A percentile compares a stretch with the other conserved stretches of the same genome.
Conservation (phyloP, 2,797 vertebrate genomes). For the Enteromius argenteus region DNA sequence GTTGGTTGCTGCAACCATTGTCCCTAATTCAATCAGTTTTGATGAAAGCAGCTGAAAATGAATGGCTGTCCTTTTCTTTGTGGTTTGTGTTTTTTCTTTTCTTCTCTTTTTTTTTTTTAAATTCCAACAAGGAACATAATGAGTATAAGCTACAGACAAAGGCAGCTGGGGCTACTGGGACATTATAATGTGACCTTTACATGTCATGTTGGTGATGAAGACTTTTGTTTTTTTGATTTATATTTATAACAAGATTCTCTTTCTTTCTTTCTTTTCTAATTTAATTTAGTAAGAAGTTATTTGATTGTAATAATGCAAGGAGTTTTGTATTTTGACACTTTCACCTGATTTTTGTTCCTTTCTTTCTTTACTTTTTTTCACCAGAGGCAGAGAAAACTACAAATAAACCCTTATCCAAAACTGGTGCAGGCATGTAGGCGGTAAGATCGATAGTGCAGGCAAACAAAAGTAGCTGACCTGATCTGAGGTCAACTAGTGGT, state of each 20-base stretch:
- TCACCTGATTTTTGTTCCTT: neutral
- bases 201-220: constrained; percentile 3
- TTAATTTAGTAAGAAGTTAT: neutral
- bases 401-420: constrained; percentile 35
- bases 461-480: constrained; percentile 25
- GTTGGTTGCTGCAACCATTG: neutral
- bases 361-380: neutral
- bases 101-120: neutral
- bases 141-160: neutral
- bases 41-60: constrained; percentile 35
- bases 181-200: neutral
- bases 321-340: neutral
- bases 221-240: neutral
- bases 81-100: too few species aligned
- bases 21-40: constrained; percentile 28
- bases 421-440: constrained; percentile 29
- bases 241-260: too few species aligned
- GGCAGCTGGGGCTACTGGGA: neutral
- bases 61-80: constrained; percentile 21
- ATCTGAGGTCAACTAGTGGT: constrained; percentile 37
- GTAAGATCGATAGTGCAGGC: constrained; percentile 43
- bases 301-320: neutral
- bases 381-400: neutral
- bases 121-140: neutral
- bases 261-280: neutral